A percentile compares a stretch with the other conserved stretches of the same genome.
These are phyloP conservation scores for Clavelina lepadiformis DNA, from an alignment of 23 tunicate species.

Conservation along the genomic window DNA sequence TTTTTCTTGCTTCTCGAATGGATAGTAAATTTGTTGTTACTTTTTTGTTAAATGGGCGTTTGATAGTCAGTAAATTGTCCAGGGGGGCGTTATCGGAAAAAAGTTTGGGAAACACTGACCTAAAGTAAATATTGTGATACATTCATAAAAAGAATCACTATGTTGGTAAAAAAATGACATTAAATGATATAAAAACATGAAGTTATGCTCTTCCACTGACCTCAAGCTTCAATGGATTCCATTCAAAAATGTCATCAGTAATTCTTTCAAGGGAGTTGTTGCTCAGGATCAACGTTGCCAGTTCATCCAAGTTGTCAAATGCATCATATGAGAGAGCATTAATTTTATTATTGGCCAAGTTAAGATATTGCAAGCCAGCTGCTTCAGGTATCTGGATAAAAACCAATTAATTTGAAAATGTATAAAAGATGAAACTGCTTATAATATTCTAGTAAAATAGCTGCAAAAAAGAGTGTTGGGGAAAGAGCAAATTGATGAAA, in stretches of 20 bases:
- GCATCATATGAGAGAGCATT: slow-evolving; percentile 56
- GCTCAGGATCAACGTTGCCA: slow-evolving; percentile 57
- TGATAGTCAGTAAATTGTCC: too few species aligned
- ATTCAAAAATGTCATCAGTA: slow-evolving; percentile 96
- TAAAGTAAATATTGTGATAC: too few species aligned
- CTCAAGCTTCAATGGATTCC: slow-evolving; percentile 90
- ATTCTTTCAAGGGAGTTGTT: slow-evolving; percentile 52
- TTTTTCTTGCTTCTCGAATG: too few species aligned
- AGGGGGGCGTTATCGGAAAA: too few species aligned
- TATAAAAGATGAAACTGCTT: background rate
- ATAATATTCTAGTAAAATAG: background rate
- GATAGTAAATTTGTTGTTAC: too few species aligned
- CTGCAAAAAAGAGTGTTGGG: background rate
- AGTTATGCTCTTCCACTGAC: too few species aligned
- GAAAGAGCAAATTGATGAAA: background rate
- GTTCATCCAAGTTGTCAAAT: slow-evolving; percentile 83
- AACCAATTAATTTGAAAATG: background rate
- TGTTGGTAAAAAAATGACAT: too few species aligned
- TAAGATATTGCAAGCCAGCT: slow-evolving; percentile 27
- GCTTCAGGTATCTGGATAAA: slow-evolving; percentile 42
- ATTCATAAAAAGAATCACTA: too few species aligned
- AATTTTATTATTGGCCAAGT: slow-evolving; percentile 48
- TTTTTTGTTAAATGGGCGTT: too few species aligned
- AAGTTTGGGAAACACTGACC: too few species aligned
- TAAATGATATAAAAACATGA: too few species aligned